Evolutionary conservation across 2,797 vertebrate species (phyloP).

Genomic region (Prionace glauca): DNA sequence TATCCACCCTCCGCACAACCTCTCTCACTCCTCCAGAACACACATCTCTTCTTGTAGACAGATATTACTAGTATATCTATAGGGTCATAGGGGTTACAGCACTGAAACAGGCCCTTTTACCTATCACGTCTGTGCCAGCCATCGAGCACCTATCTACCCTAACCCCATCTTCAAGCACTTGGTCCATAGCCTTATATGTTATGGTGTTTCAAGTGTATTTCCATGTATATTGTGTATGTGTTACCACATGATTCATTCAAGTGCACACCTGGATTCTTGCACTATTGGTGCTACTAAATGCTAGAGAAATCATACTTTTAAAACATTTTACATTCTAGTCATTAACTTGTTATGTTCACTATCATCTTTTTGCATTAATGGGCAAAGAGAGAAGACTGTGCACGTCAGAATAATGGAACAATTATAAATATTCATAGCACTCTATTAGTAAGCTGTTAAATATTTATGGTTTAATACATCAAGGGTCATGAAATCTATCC

Average conservation of each 20-base stretch:
- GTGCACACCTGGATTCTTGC: neutral
- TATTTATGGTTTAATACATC: constrained; percentile 44
- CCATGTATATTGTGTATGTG: neutral
- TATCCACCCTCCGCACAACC: neutral
- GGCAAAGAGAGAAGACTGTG: constrained; percentile 40
- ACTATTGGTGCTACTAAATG: neutral
- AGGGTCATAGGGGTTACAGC: too few species aligned
- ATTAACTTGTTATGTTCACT: neutral
- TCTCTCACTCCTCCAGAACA: neutral
- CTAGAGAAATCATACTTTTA: neutral
- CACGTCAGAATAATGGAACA: constrained; percentile 38
- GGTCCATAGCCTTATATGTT: too few species aligned
- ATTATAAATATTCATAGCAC: constrained; percentile 48
- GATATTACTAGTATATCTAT: neutral
- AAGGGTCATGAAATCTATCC: neutral
- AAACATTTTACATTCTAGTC: neutral
- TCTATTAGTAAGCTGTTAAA: constrained; percentile 47
- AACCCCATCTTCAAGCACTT: too few species aligned
- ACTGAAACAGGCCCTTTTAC: too few species aligned
- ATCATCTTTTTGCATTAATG: constrained; percentile 8
- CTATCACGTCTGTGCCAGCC: too few species aligned
- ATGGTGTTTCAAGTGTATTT: too few species aligned
- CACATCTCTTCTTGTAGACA: neutral
- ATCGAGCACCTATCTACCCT: too few species aligned
- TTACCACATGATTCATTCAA: neutral